Evolutionary conservation across 35 echinoderm and acorn worm species (phyloP).

Genomic region (Anneissia japonica): DNA sequence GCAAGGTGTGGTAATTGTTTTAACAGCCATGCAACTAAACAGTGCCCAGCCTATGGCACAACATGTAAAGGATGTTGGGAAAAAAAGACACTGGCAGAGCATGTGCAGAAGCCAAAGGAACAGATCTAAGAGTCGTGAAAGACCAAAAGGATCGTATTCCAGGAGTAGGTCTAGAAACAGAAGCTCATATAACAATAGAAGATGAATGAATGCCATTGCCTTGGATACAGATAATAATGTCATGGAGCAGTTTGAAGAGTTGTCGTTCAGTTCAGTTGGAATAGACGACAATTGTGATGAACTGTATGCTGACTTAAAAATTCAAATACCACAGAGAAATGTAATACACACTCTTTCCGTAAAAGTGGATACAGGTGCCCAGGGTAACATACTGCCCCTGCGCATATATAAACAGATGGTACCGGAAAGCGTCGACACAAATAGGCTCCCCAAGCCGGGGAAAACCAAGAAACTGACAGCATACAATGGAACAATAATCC

Average conservation of each 20-base stretch:
- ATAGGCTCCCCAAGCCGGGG: neutral
- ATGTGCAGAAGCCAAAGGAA: neutral
- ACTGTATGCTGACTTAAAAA: constrained; percentile 12
- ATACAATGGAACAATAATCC: neutral
- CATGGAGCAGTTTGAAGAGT: neutral
- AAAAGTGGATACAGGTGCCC: constrained; percentile 27
- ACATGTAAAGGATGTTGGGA: constrained; percentile 14
- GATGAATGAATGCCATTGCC: neutral
- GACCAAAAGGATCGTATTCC: neutral
- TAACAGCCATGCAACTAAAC: neutral
- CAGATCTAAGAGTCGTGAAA: neutral
- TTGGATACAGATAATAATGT: neutral
- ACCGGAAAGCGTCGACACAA: neutral
- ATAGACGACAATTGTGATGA: neutral
- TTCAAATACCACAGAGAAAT: neutral
- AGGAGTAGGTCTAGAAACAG: neutral
- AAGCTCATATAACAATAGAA: neutral
- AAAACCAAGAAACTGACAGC: neutral
- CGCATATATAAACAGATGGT: neutral
- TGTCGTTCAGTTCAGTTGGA: neutral
- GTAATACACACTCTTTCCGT: neutral
- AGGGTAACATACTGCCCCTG: constrained; percentile 26
- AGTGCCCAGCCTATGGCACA: neutral
- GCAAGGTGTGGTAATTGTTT: neutral
- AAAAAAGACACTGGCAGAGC: neutral